A percentile compares a stretch with the other conserved stretches of the same genome.
These are phyloP conservation scores for Echinometra lucunter DNA, from an alignment of 53 echinoderm and acorn worm species.

Conservation along the genomic window DNA sequence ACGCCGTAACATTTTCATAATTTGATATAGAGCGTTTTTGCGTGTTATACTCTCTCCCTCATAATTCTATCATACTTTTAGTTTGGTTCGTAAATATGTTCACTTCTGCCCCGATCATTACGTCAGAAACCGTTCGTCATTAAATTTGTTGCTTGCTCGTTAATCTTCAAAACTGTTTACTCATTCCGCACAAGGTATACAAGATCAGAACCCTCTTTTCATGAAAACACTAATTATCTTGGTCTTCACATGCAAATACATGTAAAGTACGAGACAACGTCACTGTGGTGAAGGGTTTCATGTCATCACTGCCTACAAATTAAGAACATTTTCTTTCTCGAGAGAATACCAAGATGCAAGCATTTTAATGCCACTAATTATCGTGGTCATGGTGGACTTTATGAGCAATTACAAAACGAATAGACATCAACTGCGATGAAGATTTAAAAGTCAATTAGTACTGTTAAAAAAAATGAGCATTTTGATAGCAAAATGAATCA, in stretches of 20 bases:
- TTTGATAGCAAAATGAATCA: no score
- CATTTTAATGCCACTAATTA: no score
- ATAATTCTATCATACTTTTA: not conserved
- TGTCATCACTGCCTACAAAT: not conserved
- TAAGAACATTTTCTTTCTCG: not conserved
- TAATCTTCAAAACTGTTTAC: not conserved
- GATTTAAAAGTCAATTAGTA: no score
- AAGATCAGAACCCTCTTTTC: not conserved
- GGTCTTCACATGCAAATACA: not conserved
- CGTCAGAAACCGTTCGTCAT: constrained; percentile 26
- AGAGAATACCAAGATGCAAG: no score
- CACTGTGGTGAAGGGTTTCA: not conserved
- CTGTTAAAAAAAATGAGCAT: no score
- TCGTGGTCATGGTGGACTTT: no score
- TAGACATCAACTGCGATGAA: no score
- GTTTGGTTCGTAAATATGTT: not conserved
- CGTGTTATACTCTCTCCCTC: not conserved
- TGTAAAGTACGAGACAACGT: not conserved
- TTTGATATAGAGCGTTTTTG: not conserved
- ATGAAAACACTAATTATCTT: not conserved
- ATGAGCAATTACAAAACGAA: no score
- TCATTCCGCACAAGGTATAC: not conserved
- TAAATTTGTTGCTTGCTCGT: not conserved
- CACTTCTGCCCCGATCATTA: not conserved
- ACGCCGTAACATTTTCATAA: not conserved